Evolutionary conservation across 1,140 invertebrate species (phyloP), one percentile per base, ranked within the genome.

Genomic region (Diplogasteroides magnus): DNA sequence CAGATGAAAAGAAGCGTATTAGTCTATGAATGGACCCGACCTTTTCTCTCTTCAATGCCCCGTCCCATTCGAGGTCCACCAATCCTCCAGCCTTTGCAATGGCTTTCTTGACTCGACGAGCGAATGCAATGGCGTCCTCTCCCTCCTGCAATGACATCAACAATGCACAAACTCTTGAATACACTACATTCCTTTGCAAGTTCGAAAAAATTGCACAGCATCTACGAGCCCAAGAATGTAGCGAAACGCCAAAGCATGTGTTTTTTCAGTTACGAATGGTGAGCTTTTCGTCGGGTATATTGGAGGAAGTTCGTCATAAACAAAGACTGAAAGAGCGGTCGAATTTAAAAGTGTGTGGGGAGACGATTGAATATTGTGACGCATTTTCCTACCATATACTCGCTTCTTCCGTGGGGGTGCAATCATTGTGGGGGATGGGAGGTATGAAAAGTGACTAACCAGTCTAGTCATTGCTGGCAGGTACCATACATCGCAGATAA

Each of bases 401-500:
- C n/a, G n/a, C n/a, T n/a, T n/a, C n/a, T n/a, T n/a, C n/a, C n/a
- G n/a, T n/a, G n/a, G n/a, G n/a, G n/a, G n/a, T n/a, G n/a, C n/a
- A n/a, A n/a, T n/a, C n/a, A n/a, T 29, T 26, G 37, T 48, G 11
- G 13, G 14, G 23, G 56, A 19, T 56, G 15, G 1, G 23, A 25
- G 68, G n/a, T n/a, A n/a, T 48, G 6, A 6, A 28, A 75, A 31
- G 29, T 29, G 27, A 68, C 29, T 28, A 57, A 71, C 59, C 69
- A n/a, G 25, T 11, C 70, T 63, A 26, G 63, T 64, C 92, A 97
- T 95, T 1, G 94, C 91, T 29, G 94, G 94, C 63, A 99, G 86
- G 85, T 98, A 99, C 94, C 94, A 98, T 29, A 99, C 93, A 84
- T 98, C 94, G 85, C 93, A 96, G 0, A 98, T 95, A 73, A 98